Evolutionary conservation across 2,797 vertebrate genomes (phyloP).

Genomic region (Fundulus diaphanus): DNA sequence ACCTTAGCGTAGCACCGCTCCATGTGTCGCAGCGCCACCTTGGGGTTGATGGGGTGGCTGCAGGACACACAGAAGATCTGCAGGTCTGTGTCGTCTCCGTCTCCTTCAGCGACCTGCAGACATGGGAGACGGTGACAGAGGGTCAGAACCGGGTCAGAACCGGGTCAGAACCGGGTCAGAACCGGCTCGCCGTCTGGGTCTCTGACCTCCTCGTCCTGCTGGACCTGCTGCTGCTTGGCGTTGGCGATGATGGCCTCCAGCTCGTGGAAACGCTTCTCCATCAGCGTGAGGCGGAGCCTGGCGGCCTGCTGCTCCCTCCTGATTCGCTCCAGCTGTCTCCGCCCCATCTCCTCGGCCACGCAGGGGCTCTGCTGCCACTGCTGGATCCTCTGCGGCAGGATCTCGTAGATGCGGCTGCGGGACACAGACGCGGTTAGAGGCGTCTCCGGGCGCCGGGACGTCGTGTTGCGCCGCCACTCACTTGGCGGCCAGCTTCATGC

Average conservation of each 20-base stretch:
- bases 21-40: conserved; percentile 92
- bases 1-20: conserved; percentile 94
- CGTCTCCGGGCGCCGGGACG: fast-evolving
- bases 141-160: too few relatives aligned
- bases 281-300: conserved; percentile 87
- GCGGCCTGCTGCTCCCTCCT: conserved; percentile 90
- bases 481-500: conserved; percentile 93
- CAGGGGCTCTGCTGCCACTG: conserved; percentile 96
- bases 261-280: conserved; percentile 93
- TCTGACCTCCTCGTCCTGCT: conserved; percentile 90
- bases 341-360: conserved; percentile 92
- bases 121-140: not conserved
- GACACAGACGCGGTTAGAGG: not conserved
- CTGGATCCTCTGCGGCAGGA: conserved; percentile 91
- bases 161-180: not conserved
- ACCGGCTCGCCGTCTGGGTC: not conserved
- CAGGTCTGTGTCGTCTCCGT: conserved; percentile 90
- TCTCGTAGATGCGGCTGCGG: conserved; percentile 88
- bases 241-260: conserved; percentile 90
- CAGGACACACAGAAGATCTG: conserved; percentile 96
- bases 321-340: conserved; percentile 91
- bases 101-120: conserved; percentile 87
- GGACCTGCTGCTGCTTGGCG: conserved; percentile 90
- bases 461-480: conserved; percentile 48
- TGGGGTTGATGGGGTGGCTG: conserved; percentile 92